A percentile compares a stretch with the other conserved stretches of the same genome.
Conservation (phyloP, 2,797 vertebrate genomes). For the Acestrorhynchus altus region DNA sequence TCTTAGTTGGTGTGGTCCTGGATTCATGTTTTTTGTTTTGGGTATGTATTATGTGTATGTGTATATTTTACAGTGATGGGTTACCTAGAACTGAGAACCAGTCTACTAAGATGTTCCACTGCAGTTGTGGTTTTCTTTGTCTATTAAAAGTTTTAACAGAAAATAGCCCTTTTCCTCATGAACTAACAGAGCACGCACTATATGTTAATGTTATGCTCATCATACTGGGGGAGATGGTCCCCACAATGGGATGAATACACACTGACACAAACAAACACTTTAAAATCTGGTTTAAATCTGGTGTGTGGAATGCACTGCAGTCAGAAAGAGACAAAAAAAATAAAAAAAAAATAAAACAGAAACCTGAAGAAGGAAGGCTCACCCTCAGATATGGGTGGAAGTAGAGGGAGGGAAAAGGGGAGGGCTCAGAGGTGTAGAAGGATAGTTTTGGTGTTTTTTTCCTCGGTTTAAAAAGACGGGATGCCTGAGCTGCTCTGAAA, state of each 20-base stretch:
- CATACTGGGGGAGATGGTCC: not conserved
- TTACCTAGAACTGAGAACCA: too few relatives aligned
- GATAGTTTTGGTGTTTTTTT: not conserved
- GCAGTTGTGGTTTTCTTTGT: too few relatives aligned
- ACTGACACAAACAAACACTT: not conserved
- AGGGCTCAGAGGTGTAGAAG: not conserved
- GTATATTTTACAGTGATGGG: too few relatives aligned
- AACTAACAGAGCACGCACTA: too few relatives aligned
- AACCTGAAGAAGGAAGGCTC: not conserved
- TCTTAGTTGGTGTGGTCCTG: too few relatives aligned
- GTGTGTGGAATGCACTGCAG: not conserved
- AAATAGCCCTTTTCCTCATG: too few relatives aligned
- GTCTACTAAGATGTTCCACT: too few relatives aligned
- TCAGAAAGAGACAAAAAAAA: not conserved
- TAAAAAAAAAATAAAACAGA: not conserved
- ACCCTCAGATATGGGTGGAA: slow-evolving; percentile 2
- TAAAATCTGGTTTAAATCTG: not conserved
- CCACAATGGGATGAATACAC: not conserved
- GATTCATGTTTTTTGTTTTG: too few relatives aligned
- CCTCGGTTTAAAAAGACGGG: slow-evolving; percentile 42
- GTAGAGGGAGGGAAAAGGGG: not conserved
- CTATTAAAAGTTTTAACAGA: too few relatives aligned
- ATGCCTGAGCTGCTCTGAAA: slow-evolving; percentile 52
- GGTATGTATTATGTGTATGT: too few relatives aligned
- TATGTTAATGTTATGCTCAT: too few relatives aligned